Conservation (phyloP, 2,888 invertebrate genomes). For the Brachyopa scutellaris region DNA sequence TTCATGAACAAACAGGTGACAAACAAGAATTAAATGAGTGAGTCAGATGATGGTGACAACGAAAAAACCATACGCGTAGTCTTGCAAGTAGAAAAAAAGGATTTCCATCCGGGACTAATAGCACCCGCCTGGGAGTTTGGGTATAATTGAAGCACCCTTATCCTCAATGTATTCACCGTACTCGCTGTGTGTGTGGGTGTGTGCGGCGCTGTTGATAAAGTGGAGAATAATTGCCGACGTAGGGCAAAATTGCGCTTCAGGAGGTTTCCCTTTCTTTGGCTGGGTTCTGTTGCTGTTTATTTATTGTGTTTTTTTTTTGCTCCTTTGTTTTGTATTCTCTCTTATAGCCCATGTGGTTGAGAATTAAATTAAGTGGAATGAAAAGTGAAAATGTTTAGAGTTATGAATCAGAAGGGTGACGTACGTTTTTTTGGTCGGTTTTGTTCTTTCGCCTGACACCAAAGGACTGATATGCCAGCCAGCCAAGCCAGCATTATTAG, state of each 20-base stretch:
- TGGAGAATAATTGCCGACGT: slow-evolving; percentile 58
- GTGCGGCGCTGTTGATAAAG: slow-evolving; percentile 52
- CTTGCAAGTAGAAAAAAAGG: slow-evolving; percentile 7
- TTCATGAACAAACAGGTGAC: slow-evolving; percentile 7
- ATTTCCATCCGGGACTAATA: slow-evolving; percentile 42
- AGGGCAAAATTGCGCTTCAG: slow-evolving; percentile 35
- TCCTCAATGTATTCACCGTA: slow-evolving; percentile 50
- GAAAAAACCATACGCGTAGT: slow-evolving; percentile 46
- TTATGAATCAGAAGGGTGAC: slow-evolving; percentile 34
- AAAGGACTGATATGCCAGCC: too few relatives aligned
- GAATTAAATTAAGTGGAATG: slow-evolving; percentile 71
- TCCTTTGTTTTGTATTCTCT: slow-evolving; percentile 22
- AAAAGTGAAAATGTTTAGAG: slow-evolving; percentile 62
- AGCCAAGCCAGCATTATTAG: neutral
- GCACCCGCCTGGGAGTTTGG: slow-evolving; percentile 11
- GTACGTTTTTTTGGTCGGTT: neutral
- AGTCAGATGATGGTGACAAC: slow-evolving; percentile 44
- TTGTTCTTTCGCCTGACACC: neutral
- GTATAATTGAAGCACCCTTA: slow-evolving; percentile 65
- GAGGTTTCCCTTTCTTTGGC: slow-evolving; percentile 8
- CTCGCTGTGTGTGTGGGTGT: slow-evolving; percentile 5
- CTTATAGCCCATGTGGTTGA: slow-evolving; percentile 44
- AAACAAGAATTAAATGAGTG: slow-evolving; percentile 49
- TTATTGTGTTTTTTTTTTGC: slow-evolving; percentile 4
- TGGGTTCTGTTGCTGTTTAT: slow-evolving; percentile 9